Conservation (phyloP, 2,113 vertebrate genomes). For the Martes martes region DNA sequence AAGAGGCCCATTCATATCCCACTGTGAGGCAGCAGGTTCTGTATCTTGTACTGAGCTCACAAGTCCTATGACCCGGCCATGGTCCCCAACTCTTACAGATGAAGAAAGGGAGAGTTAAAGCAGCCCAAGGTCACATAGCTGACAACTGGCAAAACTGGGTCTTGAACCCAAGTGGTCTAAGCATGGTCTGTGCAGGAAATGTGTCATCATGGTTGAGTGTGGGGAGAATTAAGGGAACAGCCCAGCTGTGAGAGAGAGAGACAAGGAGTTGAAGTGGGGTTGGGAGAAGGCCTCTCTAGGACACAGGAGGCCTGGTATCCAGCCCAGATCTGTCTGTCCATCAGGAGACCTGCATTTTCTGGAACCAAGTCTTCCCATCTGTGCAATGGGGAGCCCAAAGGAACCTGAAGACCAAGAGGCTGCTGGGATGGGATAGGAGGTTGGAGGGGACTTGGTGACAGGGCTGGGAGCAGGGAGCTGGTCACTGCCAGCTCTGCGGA, state of each 20-base stretch:
- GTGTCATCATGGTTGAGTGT: not conserved
- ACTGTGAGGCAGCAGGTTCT: not conserved
- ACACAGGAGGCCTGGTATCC: not conserved
- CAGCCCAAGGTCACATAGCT: not conserved
- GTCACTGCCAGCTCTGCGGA: not conserved
- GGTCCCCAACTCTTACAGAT: not conserved
- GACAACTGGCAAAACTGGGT: not conserved
- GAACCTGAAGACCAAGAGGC: not conserved
- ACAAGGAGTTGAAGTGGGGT: not conserved
- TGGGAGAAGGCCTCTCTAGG: not conserved
- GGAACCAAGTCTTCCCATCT: not conserved
- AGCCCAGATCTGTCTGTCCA: not conserved
- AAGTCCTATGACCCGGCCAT: not conserved
- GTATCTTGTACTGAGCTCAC: not conserved
- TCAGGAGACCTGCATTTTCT: not conserved
- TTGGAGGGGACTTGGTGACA: not conserved
- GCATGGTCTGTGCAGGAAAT: not conserved
- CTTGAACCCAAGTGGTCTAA: not conserved
- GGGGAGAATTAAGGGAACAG: not conserved
- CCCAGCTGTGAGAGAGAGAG: not conserved
- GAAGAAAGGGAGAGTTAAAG: not conserved
- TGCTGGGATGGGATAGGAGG: not conserved
- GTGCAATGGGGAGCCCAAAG: not conserved
- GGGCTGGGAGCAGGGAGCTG: not conserved
- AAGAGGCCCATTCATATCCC: not conserved